Evolutionary conservation across 2,888 invertebrate species (phyloP).

Genomic region (Vandiemenella viatica): DNA sequence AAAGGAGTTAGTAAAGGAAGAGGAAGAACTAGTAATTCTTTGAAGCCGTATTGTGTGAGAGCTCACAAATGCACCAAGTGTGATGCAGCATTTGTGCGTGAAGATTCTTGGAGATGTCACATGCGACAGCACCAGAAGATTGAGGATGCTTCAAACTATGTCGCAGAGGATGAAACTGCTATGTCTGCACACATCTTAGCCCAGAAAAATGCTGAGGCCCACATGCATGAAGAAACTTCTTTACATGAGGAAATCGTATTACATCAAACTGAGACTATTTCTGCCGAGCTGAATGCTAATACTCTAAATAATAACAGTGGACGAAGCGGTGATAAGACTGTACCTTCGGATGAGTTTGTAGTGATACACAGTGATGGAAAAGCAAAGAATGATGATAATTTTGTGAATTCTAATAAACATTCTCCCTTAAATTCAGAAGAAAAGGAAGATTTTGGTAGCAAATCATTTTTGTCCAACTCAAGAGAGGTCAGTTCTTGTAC

Average conservation of each 20-base stretch:
- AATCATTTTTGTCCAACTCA: not conserved
- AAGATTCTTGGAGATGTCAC: slow-evolving; percentile 30
- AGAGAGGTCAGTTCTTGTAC: too few species aligned
- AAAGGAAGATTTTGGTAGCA: not conserved
- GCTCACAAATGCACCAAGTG: slow-evolving; percentile 25
- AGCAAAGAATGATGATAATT: too few species aligned
- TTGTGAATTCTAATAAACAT: too few species aligned
- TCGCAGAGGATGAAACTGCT: not conserved
- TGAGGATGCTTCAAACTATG: not conserved
- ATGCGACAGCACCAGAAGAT: slow-evolving; percentile 24
- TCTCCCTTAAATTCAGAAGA: not conserved
- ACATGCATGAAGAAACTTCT: not conserved
- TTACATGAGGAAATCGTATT: not conserved
- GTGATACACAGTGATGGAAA: too few species aligned
- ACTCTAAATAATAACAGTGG: too few species aligned
- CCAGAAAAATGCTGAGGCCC: not conserved
- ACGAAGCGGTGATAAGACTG: too few species aligned
- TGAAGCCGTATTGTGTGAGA: slow-evolving; percentile 21
- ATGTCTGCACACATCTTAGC: not conserved
- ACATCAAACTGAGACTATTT: too few species aligned
- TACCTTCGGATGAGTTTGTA: too few species aligned
- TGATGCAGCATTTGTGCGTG: slow-evolving; percentile 27
- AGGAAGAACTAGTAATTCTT: too few species aligned
- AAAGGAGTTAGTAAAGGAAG: too few species aligned
- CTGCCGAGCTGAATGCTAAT: too few species aligned